Conservation (phyloP, 1,140 invertebrate genomes). For the Trachelipus rathkii region DNA sequence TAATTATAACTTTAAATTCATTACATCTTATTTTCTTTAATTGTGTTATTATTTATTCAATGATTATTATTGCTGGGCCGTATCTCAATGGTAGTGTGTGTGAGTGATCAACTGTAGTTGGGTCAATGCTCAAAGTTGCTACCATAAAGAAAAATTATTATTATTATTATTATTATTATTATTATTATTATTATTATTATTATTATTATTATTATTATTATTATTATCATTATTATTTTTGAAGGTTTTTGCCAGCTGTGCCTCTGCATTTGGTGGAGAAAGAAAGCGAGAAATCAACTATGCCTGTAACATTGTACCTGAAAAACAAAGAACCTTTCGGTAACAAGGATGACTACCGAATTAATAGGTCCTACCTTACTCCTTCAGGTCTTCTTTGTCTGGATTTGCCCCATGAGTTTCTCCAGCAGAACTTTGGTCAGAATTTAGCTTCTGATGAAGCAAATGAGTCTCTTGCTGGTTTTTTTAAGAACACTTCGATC, state of each 20-base stretch:
- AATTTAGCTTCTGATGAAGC: background rate
- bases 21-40: too few species aligned
- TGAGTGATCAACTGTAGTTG: too few species aligned
- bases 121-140: too few species aligned
- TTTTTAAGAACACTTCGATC: background rate
- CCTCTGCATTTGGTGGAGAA: conserved; percentile 45
- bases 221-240: too few species aligned
- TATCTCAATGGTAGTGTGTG: too few species aligned
- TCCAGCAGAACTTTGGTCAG: conserved; percentile 14
- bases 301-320: conserved; percentile 34
- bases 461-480: background rate
- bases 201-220: too few species aligned
- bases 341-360: conserved; percentile 43
- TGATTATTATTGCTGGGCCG: too few species aligned
- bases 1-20: too few species aligned
- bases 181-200: too few species aligned
- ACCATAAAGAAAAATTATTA: too few species aligned
- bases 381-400: conserved; percentile 34
- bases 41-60: too few species aligned
- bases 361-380: conserved; percentile 41
- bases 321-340: conserved; percentile 40
- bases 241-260: conserved; percentile 42
- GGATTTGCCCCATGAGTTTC: conserved; percentile 38
- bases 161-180: too few species aligned
- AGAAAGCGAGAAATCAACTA: conserved; percentile 41